phyloP scores from a whole-genome alignment of 2,888 invertebrate species.

The Hermodice carunculata region DNA sequence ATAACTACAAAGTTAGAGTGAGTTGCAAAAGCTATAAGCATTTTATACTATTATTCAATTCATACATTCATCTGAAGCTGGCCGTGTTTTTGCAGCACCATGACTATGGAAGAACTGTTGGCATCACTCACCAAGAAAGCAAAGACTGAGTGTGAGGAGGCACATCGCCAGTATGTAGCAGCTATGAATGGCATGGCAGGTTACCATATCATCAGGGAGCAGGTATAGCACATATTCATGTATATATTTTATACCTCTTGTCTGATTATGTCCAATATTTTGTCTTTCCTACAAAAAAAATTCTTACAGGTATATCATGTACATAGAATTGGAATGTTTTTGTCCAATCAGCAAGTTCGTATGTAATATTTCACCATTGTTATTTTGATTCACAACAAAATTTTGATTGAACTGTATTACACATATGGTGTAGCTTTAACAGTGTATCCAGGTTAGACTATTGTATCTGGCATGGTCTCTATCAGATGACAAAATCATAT shows the following conservation, averaged over 20 bases:
- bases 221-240: conserved; percentile 57
- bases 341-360: too few relatives aligned
- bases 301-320: too few relatives aligned
- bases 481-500: too few relatives aligned
- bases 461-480: too few relatives aligned
- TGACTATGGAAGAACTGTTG: conserved; percentile 75
- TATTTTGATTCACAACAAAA: too few relatives aligned
- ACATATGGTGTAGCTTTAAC: too few relatives aligned
- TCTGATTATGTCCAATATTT: too few relatives aligned
- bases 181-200: conserved; percentile 80
- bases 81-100: conserved; percentile 48
- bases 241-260: neutral
- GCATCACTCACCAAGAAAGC: conserved; percentile 77
- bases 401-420: too few relatives aligned
- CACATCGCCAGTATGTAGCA: conserved; percentile 76
- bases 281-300: too few relatives aligned
- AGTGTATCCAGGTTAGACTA: too few relatives aligned
- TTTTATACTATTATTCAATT: neutral
- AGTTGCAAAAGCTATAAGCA: neutral
- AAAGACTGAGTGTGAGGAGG: conserved; percentile 76
- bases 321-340: too few relatives aligned
- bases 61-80: neutral
- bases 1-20: neutral
- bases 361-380: too few relatives aligned
- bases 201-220: conserved; percentile 74